Base-by-base conservation (phyloP, 2,113 vertebrate genomes). In the Microcebus lehilahytsara region DNA sequence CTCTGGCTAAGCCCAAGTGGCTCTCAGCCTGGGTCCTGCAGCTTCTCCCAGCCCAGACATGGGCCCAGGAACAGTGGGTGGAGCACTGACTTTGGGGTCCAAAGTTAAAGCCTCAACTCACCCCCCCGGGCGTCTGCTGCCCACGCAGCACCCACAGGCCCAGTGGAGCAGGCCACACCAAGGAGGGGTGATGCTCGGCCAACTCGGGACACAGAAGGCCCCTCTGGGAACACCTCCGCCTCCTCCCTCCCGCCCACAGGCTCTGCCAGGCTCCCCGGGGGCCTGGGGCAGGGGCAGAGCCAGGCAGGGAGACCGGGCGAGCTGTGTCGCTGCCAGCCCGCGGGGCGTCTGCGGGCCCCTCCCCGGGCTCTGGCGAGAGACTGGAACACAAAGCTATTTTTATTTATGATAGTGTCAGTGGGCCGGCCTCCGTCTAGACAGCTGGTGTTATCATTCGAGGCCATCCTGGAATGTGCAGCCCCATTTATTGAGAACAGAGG, bases 371-470 rank as follows among this genome's bases (percentile, higher is more conserved):
- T 42, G 81, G 89, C 32, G 72, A 64, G 78, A 90, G 81, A 80
- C 96, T 64, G 60, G 95, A 58, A 37, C 74, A 80, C 93, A 95
- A 93, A 93, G 96, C 96, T 98, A 58, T 98, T 98, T 98, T 98
- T 98, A 98, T 98, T 99, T 98, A 98, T n/a, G 96, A 96, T 78
- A 51, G 37, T 86, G 97, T 97, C 96, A 93, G 87, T 85, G 94
- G 97, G 97, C 96, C 58, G 95, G 97, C 98, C 98, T 98, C 98
- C 81, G 99, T 99, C 98, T 99, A 98, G 98, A 98, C 99, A 98
- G 98, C 98, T 97, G 98, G 97, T 96, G 96, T 98, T 97, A 98
- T 97, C 97, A 96, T 97, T 96, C 94, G 96, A 98, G 98, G 95
- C 96, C 95, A 96, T 96, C 96, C 98, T 98, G 98, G 97, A 98